Conservation (phyloP, 2,797 vertebrate genomes). For the Cephalopachus bancanus region DNA sequence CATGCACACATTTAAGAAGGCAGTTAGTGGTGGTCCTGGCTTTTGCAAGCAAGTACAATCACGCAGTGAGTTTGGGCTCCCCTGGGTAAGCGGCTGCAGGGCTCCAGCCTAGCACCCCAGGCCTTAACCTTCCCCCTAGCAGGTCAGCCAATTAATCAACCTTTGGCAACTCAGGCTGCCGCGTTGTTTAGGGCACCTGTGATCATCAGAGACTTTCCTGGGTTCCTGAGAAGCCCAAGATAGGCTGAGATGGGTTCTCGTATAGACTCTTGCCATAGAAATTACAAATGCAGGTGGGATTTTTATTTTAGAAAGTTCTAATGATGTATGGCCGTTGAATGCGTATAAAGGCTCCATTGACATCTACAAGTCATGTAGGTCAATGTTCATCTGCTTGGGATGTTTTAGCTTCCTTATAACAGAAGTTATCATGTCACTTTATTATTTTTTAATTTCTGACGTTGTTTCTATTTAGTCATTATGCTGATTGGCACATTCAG, state of each 20-base stretch:
- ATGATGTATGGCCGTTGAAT: background rate
- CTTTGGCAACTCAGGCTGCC: too few relatives aligned
- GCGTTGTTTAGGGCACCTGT: background rate
- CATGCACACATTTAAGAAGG: background rate
- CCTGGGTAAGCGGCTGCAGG: too few relatives aligned
- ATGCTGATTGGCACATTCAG: background rate
- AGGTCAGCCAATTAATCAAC: fast-evolving
- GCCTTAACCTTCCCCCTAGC: background rate
- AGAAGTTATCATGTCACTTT: background rate
- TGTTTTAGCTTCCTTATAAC: background rate
- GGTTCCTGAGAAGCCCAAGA: background rate
- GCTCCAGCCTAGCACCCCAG: fast-evolving
- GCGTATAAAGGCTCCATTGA: background rate
- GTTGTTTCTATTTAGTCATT: background rate
- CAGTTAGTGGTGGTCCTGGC: background rate
- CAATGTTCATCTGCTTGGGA: background rate
- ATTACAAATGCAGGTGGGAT: background rate
- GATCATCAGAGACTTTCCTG: background rate
- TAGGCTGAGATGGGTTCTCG: background rate
- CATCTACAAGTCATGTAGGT: background rate
- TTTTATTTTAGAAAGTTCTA: background rate
- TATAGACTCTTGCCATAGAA: background rate
- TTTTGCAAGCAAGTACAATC: background rate
- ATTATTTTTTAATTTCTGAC: background rate
- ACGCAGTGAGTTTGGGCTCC: background rate